phyloP scores from a whole-genome alignment of 2,797 vertebrate species.

The Melanotaenia trifasciata region DNA sequence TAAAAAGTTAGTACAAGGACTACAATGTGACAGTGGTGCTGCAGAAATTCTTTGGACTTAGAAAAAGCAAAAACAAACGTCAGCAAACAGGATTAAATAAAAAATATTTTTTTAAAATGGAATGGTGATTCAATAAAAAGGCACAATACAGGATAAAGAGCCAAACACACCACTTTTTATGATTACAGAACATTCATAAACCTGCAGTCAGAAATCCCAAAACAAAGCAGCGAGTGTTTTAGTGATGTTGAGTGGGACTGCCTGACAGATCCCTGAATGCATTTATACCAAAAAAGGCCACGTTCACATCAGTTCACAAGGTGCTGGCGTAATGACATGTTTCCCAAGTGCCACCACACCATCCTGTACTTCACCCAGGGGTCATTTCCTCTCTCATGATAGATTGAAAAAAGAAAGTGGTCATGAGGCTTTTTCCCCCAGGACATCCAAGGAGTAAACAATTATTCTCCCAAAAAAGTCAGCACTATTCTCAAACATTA shows the following conservation, averaged over 20 bases:
- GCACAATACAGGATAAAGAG: slow-evolving; percentile 25
- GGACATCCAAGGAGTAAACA: slow-evolving; percentile 91
- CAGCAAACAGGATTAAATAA: slow-evolving; percentile 56
- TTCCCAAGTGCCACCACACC: slow-evolving; percentile 60
- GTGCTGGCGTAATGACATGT: slow-evolving; percentile 47
- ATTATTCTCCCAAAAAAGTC: slow-evolving; percentile 97
- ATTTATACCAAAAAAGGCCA: slow-evolving; percentile 72
- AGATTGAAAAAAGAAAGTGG: slow-evolving; percentile 36
- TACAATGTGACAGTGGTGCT: slow-evolving; percentile 26
- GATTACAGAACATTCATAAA: slow-evolving; percentile 13
- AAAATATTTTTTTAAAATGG: slow-evolving; percentile 56
- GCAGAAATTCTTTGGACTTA: slow-evolving; percentile 35
- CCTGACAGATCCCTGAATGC: slow-evolving; percentile 15
- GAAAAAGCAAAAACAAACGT: slow-evolving; percentile 8
- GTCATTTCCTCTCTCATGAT: slow-evolving; percentile 68
- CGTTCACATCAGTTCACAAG: slow-evolving; percentile 44
- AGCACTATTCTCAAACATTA: slow-evolving; percentile 90
- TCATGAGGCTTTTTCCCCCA: slow-evolving; percentile 85
- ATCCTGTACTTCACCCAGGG: slow-evolving; percentile 40
- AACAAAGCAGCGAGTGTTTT: background rate
- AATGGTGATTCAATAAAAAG: slow-evolving; percentile 43
- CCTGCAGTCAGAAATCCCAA: slow-evolving; percentile 17
- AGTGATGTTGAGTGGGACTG: slow-evolving; percentile 7
- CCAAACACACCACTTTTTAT: slow-evolving; percentile 10
- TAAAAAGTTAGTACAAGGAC: slow-evolving; percentile 20